Evolutionary conservation across 1,140 invertebrate genomes (phyloP).

Genomic region (Drosophila suzukii): DNA sequence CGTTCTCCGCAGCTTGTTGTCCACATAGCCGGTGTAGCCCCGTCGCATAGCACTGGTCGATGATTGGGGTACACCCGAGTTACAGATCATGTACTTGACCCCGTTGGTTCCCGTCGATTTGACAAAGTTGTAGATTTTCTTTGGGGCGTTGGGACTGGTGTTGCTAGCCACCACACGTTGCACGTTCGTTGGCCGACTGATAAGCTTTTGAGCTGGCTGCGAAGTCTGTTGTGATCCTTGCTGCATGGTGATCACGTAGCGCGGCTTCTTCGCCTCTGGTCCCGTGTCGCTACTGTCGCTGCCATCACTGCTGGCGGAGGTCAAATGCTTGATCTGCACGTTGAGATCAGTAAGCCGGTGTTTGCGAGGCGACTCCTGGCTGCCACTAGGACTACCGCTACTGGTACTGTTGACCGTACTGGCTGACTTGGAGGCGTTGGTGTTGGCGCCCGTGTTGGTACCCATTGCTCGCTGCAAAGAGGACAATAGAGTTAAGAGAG

Average conservation of each 20-base stretch:
- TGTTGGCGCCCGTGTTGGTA: conserved; percentile 12
- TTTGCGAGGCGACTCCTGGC: conserved; percentile 48
- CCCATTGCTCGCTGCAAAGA: conserved; percentile 42
- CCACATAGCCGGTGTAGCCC: conserved; percentile 60
- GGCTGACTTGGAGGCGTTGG: conserved; percentile 9
- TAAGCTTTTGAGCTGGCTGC: conserved; percentile 15
- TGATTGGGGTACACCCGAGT: conserved; percentile 34
- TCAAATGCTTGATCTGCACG: conserved; percentile 57
- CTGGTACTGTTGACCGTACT: conserved; percentile 13
- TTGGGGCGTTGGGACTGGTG: conserved; percentile 7
- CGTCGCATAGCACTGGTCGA: conserved; percentile 59
- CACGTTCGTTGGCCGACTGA: not conserved
- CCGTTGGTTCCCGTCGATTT: conserved; percentile 52
- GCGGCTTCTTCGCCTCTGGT: conserved; percentile 72
- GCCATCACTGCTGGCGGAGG: conserved; percentile 36
- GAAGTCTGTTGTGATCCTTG: conserved; percentile 8
- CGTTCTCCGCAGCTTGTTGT: conserved; percentile 38
- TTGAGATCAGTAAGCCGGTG: conserved; percentile 72
- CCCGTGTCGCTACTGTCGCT: conserved; percentile 44
- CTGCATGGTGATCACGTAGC: conserved; percentile 61
- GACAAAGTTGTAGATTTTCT: conserved; percentile 62
- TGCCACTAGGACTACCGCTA: conserved; percentile 8
- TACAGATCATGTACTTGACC: conserved; percentile 65
- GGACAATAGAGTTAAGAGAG: not conserved
- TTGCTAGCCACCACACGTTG: not conserved